Evolutionary conservation across 1,140 invertebrate genomes (phyloP), one percentile per base, ranked within the genome.

Genomic region (Oncopodura yosiiana): DNA sequence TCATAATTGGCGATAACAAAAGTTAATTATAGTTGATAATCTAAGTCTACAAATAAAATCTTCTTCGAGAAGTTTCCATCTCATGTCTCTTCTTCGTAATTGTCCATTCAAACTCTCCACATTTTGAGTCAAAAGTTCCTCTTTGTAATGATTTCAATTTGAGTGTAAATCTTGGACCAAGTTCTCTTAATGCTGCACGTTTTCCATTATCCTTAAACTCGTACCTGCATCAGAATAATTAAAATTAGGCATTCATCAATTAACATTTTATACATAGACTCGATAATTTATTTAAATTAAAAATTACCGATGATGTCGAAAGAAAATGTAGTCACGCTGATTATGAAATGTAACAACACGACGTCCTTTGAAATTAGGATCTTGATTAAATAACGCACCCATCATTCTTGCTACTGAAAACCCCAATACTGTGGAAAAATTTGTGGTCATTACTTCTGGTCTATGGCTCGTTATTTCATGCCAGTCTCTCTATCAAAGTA

Each of bases 311-410:
- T 99, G 94, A 73, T 99, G 93, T 49, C 95, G 79, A 67, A 99
- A 96, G 72, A 99, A 99, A 66, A 99, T 94, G 66, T 94, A 99
- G 75, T 99, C 95, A 56, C 95, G 77, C 69, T 99, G 95, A 75
- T 99, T 99, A 70, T 99, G 95, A 69, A 99, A 97, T 14, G 95
- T 97, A 14, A 94, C 88, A 2, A 84, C 92, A 60, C 94, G 76
- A 16, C 93, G 77, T 1, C 94, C 94, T 65, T 82, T 81, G 70
- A 95, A 99, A 67, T 98, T 80, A 1, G 95, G 94, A 67, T 94
- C 81, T 73, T 93, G 91, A 69, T 97, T 94, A 73, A 99, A 99
- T 11, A 99, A 69, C 1, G 91, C 84, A n/a, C 90, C 88, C 41
- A 99, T 74, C 87, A 98, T 91, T 58, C 94, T 78, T 5, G 85